Evolutionary conservation across 30 jellyfish, hydroid and myxozoan species (phyloP).

Genomic region (Catostylus mosaicus): DNA sequence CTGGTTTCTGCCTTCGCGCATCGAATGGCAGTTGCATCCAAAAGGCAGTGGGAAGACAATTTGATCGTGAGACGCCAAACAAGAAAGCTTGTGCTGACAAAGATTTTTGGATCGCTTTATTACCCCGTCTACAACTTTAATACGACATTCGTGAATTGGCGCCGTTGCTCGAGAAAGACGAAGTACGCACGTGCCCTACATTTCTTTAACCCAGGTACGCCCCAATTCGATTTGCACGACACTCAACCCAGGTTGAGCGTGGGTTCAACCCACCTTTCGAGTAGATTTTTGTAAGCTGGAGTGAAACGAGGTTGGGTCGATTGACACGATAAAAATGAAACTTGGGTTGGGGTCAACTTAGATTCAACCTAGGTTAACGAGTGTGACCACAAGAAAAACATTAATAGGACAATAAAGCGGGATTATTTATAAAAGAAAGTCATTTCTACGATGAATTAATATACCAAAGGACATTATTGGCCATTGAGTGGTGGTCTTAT

Average conservation of each 20-base stretch:
- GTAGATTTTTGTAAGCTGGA: not conserved
- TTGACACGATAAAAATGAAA: too few relatives aligned
- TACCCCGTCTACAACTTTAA: not conserved
- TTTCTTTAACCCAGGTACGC: not conserved
- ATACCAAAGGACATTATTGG: too few relatives aligned
- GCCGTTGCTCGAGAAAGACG: too few relatives aligned
- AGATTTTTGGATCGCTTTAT: not conserved
- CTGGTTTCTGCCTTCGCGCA: conserved; percentile 31
- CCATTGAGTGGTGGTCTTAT: too few relatives aligned
- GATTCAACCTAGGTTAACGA: too few relatives aligned
- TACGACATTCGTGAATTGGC: not conserved
- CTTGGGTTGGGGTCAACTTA: too few relatives aligned
- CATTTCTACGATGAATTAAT: too few relatives aligned
- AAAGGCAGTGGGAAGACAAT: conserved; percentile 5
- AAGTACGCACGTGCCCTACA: not conserved
- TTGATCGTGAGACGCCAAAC: conserved; percentile 24
- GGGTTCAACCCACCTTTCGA: not conserved
- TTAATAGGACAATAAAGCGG: too few relatives aligned
- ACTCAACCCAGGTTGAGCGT: not conserved
- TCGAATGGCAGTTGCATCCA: conserved; percentile 26
- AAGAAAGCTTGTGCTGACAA: conserved; percentile 8
- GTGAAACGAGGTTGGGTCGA: too few relatives aligned
- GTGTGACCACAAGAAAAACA: too few relatives aligned
- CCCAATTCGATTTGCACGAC: not conserved
- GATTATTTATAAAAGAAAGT: too few relatives aligned